Conservation (phyloP, 2,113 vertebrate species). For the Bucco capensis region DNA sequence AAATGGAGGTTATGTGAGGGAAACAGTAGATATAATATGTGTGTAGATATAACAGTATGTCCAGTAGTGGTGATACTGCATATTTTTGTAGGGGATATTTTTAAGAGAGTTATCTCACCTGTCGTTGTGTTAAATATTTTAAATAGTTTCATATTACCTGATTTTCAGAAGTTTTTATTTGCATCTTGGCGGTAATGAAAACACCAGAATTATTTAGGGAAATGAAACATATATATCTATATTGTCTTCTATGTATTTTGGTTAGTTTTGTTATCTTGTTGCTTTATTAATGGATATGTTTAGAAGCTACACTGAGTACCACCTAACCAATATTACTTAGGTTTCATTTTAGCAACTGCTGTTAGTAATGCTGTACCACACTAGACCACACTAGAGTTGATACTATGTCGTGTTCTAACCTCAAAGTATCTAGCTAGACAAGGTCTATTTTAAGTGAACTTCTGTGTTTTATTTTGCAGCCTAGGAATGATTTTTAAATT, state of each 20-base stretch:
- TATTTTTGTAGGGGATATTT: neutral
- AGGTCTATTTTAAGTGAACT: neutral
- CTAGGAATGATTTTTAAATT: neutral
- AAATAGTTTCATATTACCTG: neutral
- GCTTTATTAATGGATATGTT: neutral
- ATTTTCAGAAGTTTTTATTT: neutral
- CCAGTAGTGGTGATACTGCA: neutral
- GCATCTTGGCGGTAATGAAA: neutral
- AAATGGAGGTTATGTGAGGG: neutral
- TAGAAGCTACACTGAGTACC: neutral
- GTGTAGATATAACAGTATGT: neutral
- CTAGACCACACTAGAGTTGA: neutral
- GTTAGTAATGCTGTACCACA: neutral
- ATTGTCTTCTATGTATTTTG: neutral
- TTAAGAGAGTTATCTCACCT: neutral
- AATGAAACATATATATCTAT: fast-evolving
- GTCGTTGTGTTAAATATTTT: neutral
- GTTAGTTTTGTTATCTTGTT: neutral
- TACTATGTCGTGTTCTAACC: neutral
- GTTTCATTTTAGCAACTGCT: neutral
- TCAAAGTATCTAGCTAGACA: neutral
- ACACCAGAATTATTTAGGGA: neutral
- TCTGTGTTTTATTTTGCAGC: neutral
- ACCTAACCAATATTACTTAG: neutral
- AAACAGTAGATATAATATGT: neutral